Conservation (phyloP, 2,888 invertebrate genomes). For the Hemaris fuciformis region DNA sequence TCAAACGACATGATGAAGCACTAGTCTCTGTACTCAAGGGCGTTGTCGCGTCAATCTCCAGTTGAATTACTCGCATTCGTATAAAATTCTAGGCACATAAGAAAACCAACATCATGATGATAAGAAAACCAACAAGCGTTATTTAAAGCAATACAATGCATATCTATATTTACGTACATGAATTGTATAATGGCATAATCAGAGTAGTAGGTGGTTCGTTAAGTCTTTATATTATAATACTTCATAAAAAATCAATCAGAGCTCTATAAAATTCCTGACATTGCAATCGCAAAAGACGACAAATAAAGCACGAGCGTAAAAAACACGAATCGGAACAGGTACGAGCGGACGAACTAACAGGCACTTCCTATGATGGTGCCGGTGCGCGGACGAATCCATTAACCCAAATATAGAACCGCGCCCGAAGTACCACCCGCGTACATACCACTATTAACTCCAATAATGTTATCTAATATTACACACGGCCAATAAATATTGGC, state of each 20-base stretch:
- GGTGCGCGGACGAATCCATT: conserved; percentile 78
- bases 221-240: not conserved
- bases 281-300: conserved; percentile 31
- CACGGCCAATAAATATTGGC: conserved; percentile 11
- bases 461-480: conserved; percentile 12
- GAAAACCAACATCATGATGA: too few relatives aligned
- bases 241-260: not conserved
- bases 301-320: not conserved
- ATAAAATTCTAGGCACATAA: not conserved
- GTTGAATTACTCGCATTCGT: not conserved
- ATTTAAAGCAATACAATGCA: too few relatives aligned
- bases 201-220: too few relatives aligned
- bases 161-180: too few relatives aligned
- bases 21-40: not conserved
- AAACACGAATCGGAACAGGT: conserved; percentile 46
- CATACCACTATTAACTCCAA: not conserved
- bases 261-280: not conserved
- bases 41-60: not conserved
- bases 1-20: not conserved
- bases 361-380: conserved; percentile 74
- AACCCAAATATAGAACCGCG: conserved; percentile 80
- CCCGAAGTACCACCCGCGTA: conserved; percentile 60
- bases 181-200: too few relatives aligned
- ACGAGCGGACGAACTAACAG: conserved; percentile 58
- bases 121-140: too few relatives aligned